These are phyloP conservation scores for Saccostrea echinata DNA, from an alignment of 1,140 invertebrate species.

Conservation along the genomic window DNA sequence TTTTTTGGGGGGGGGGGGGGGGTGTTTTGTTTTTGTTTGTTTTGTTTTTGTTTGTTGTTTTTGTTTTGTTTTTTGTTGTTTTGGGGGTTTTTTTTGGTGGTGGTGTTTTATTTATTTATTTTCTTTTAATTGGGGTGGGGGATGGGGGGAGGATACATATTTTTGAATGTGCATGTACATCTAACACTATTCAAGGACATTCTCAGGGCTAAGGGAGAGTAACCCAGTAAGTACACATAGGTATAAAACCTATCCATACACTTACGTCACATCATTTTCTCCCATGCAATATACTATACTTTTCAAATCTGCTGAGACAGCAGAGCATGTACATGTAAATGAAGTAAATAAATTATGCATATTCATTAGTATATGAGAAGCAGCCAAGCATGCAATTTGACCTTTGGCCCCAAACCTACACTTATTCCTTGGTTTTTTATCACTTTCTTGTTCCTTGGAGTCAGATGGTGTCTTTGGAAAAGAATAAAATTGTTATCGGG, in stretches of 20 bases:
- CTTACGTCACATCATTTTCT: background rate
- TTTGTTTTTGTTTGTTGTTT: too few species aligned
- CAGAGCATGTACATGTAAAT: slow-evolving; percentile 17
- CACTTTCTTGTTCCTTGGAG: background rate
- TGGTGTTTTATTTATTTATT: too few species aligned
- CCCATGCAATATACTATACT: background rate
- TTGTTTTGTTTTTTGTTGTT: too few species aligned
- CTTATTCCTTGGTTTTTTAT: slow-evolving; percentile 1
- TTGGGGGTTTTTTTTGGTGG: too few species aligned
- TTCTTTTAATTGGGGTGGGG: too few species aligned
- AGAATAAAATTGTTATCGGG: background rate
- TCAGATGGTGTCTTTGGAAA: slow-evolving; percentile 9
- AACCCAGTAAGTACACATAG: background rate
- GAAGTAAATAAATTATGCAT: slow-evolving; percentile 2
- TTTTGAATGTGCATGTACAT: too few species aligned
- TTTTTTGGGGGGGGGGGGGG: too few species aligned
- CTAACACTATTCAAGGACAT: too few species aligned
- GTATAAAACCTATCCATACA: background rate
- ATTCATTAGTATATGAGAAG: slow-evolving; percentile 13
- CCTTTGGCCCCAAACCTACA: slow-evolving; percentile 25
- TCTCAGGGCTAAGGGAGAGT: background rate
- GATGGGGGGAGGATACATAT: too few species aligned
- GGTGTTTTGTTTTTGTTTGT: too few species aligned
- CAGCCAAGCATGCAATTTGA: slow-evolving; percentile 36
- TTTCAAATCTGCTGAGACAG: background rate